Percentiles rank a stretch among this genome's conserved stretches.
phyloP scores from a whole-genome alignment of 2,888 invertebrate species.

The Cephalotes varians region DNA sequence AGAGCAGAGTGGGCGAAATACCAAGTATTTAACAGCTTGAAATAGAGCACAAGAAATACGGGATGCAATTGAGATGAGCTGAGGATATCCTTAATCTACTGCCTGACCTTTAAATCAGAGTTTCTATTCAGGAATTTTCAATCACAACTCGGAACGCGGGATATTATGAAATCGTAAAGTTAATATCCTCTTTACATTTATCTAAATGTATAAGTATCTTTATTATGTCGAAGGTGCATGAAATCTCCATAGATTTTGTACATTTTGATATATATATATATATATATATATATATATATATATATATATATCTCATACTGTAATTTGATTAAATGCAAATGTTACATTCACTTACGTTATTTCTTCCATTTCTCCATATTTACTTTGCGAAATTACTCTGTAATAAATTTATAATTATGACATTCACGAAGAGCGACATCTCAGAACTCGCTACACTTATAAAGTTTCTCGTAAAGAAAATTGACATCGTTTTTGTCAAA shows the following conservation, averaged over 20 bases:
- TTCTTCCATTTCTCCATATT: not conserved
- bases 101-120: not conserved
- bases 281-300: too few species aligned
- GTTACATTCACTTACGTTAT: not conserved
- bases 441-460: not conserved
- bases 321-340: slow-evolving; percentile 39
- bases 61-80: slow-evolving; percentile 1
- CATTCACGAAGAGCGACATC: not conserved
- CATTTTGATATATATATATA: not conserved
- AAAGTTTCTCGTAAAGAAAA: not conserved
- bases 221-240: not conserved
- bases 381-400: not conserved
- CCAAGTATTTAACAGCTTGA: slow-evolving; percentile 4
- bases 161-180: not conserved
- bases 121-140: not conserved
- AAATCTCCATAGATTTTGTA: not conserved
- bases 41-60: not conserved
- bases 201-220: not conserved
- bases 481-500: not conserved
- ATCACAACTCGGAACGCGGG: not conserved
- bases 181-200: not conserved
- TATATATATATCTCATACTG: not conserved
- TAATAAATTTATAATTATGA: slow-evolving; percentile 32
- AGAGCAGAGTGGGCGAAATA: slow-evolving; percentile 12
- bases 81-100: not conserved